Evolutionary conservation across 2,797 vertebrate genomes (phyloP).

Genomic region (Linurgus olivaceus): DNA sequence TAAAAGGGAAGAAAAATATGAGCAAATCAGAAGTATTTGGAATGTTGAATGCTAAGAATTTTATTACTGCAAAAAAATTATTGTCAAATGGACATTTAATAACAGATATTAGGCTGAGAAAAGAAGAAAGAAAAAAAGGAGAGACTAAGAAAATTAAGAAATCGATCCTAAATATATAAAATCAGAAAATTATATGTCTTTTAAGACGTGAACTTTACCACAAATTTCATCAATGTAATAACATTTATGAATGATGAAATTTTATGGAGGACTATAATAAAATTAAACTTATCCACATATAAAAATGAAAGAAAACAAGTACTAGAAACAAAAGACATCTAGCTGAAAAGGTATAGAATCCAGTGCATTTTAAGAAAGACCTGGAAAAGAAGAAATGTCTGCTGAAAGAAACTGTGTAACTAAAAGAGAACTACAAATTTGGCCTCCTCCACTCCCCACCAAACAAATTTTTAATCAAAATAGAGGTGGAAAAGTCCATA

Average conservation of each 20-base stretch:
- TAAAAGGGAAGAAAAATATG: background rate
- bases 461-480: background rate
- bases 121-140: background rate
- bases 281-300: background rate
- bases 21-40: background rate
- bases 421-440: background rate
- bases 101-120: background rate
- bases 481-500: background rate
- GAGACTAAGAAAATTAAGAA: background rate
- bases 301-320: background rate
- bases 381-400: background rate
- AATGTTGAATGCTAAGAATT: background rate
- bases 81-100: background rate
- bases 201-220: background rate
- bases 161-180: background rate
- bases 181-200: background rate
- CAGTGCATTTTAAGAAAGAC: background rate
- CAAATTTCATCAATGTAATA: background rate
- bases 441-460: accelerated
- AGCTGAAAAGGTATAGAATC: background rate
- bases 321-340: background rate
- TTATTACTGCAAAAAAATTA: background rate
- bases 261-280: background rate
- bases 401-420: background rate
- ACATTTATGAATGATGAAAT: background rate